These are phyloP conservation scores for Eledona agricola DNA, from an alignment of 2,888 invertebrate species.

Conservation along the genomic window DNA sequence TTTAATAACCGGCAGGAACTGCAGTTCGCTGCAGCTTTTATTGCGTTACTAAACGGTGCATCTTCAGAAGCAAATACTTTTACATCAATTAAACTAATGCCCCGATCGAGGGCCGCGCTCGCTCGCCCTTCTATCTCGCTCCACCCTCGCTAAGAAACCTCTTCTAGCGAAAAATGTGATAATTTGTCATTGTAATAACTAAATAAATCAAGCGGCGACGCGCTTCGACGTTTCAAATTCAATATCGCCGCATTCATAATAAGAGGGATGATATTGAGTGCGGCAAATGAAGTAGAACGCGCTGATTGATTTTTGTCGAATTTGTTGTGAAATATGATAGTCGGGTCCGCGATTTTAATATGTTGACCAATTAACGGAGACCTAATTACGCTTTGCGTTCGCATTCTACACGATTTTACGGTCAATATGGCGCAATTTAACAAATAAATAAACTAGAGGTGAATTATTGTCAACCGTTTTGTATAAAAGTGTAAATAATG, in stretches of 20 bases:
- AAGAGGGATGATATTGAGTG: constrained; percentile 23
- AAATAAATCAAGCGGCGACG: constrained; percentile 28
- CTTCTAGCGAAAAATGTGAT: constrained; percentile 16
- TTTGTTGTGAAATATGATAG: constrained; percentile 6
- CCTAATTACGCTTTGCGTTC: no score
- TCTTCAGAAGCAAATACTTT: constrained; percentile 18
- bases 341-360: no score
- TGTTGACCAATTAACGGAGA: no score
- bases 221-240: constrained; percentile 20
- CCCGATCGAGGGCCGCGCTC: no score
- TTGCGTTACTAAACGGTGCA: constrained; percentile 27
- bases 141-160: constrained; percentile 11
- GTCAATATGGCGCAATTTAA: constrained; percentile 23
- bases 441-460: constrained; percentile 23
- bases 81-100: constrained; percentile 4
- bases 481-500: constrained; percentile 25
- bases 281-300: constrained; percentile 21
- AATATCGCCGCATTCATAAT: constrained; percentile 30
- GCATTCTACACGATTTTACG: constrained; percentile 10
- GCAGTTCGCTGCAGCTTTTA: constrained; percentile 44
- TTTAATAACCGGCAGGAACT: constrained; percentile 44
- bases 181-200: constrained; percentile 34
- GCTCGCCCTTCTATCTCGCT: no score
- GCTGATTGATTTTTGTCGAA: constrained; percentile 28
- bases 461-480: constrained; percentile 21